These are phyloP conservation scores for Epinotia demarniana DNA, from an alignment of 2,888 invertebrate species.

Conservation along the genomic window DNA sequence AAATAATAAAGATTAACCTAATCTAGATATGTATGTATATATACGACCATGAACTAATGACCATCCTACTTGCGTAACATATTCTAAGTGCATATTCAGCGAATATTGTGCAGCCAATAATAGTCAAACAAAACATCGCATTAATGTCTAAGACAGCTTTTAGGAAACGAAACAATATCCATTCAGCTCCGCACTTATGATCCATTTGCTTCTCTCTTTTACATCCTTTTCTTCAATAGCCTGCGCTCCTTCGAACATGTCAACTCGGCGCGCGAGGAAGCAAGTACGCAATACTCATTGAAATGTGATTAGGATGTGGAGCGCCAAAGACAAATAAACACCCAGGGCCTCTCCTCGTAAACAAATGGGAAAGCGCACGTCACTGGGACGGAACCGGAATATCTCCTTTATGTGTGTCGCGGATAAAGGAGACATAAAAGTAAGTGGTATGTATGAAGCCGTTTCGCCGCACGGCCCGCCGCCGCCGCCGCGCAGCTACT, in stretches of 20 bases:
- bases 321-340: background rate
- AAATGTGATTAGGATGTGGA: background rate
- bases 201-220: background rate
- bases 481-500: background rate
- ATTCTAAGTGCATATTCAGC: too few relatives aligned
- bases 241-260: background rate
- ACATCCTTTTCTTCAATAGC: background rate
- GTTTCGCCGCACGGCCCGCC: conserved; percentile 5
- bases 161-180: too few relatives aligned
- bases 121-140: too few relatives aligned
- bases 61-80: too few relatives aligned
- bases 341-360: background rate
- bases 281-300: background rate
- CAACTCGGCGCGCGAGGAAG: background rate
- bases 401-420: conserved; percentile 23
- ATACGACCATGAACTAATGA: too few relatives aligned
- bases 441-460: conserved; percentile 24
- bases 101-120: too few relatives aligned
- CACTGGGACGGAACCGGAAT: conserved; percentile 1
- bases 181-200: too few relatives aligned
- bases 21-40: too few relatives aligned
- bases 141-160: too few relatives aligned
- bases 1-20: too few relatives aligned
- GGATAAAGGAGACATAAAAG: conserved; percentile 34
- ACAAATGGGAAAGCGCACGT: background rate